These are phyloP conservation scores for Lutraria rhynchaena DNA, from an alignment of 1,140 invertebrate species.

Conservation along the genomic window DNA sequence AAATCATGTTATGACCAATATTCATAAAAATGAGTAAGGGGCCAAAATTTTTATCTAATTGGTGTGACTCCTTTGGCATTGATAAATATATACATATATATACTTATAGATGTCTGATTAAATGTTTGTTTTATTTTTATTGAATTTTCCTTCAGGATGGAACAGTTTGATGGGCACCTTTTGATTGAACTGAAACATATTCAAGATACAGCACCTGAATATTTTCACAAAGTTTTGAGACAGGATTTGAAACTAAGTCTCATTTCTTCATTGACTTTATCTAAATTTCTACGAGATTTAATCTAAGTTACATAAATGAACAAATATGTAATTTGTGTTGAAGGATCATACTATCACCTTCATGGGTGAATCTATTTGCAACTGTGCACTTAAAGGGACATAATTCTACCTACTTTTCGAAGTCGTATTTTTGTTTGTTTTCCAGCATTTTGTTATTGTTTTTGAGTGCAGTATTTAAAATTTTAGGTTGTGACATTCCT, in stretches of 20 bases:
- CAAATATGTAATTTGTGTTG: no score
- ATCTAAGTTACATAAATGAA: no score
- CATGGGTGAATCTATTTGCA: no score
- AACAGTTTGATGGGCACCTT: conserved; percentile 8
- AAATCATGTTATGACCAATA: no score
- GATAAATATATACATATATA: not conserved
- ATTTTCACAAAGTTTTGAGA: conserved; percentile 24
- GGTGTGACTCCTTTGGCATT: not conserved
- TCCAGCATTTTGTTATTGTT: no score
- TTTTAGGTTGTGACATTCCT: no score
- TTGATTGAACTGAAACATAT: conserved; percentile 31
- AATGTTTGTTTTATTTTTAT: no score
- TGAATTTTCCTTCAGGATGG: conserved; percentile 13
- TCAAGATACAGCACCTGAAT: conserved; percentile 36
- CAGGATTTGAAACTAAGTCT: conserved; percentile 12
- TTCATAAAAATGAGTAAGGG: not conserved
- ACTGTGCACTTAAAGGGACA: no score
- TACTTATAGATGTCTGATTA: not conserved
- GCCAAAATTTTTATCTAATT: not conserved
- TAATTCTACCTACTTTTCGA: no score
- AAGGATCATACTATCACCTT: no score
- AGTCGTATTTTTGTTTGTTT: no score
- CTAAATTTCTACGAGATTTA: conserved; percentile 21
- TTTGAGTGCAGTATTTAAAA: no score
- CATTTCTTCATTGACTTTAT: not conserved